Evolutionary conservation across 2,888 invertebrate genomes (phyloP), one percentile per base, ranked within the genome.

Genomic region (Hydraecia micacea): DNA sequence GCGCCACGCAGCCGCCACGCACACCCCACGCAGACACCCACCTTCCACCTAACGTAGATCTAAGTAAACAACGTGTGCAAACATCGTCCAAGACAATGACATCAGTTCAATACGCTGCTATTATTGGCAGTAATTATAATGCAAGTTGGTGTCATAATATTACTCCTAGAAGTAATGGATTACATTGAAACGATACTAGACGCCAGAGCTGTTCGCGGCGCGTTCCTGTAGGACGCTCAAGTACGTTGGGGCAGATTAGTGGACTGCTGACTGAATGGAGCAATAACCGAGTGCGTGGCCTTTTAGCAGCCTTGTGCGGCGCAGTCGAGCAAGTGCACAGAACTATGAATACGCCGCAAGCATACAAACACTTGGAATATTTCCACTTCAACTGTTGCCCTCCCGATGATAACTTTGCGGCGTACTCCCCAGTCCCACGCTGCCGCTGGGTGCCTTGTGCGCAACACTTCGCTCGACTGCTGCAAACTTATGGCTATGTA

Each of bases 41-140:
- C n/a, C 55, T 55, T 25, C 13, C 79, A n/a, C 39, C 67, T 55
- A 42, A 79, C n/a, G 4, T 83, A 81, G 32, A 55, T 65, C 32
- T 77, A 85, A 67, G 63, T 60, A 68, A 65, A 71, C 55, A 28
- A 79, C 73, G 36, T 67, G 70, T 73, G 63, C 42, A 71, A 75
- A 36, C 36, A 71, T 77, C 72, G 67, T 73, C 66, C 36, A 62
- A 65, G 28, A 78, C 82, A 73, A 79, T 71, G 69, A 86, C 36
- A 66, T n/a, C 74, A 49, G 36, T 63, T 52, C 49, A 70, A 70
- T 52, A 63, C 15, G 49, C 55, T 21, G 21, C 49, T 63, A 28
- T 32, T 55, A 21, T 65, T 71, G 25, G 32, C 28, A 58, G 46
- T 58, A 6, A n/a, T 42, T 9, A 46, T 70, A 62, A 42, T 52